These are phyloP conservation scores for Drosophila paracracens DNA, from an alignment of 2,888 invertebrate genomes.

Conservation along the genomic window DNA sequence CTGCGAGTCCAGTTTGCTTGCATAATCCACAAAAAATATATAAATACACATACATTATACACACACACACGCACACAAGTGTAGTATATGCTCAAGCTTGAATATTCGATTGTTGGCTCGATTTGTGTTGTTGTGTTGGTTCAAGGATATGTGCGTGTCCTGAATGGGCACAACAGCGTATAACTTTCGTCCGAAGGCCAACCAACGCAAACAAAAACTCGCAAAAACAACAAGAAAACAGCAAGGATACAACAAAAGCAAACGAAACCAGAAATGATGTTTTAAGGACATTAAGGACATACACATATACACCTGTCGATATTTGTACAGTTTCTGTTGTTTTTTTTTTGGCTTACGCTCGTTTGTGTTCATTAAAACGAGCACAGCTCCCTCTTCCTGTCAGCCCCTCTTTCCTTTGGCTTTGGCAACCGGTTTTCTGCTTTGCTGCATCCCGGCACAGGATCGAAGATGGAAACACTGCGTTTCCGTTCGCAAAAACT, in stretches of 20 bases:
- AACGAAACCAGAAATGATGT: constrained; percentile 63
- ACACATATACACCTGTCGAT: constrained; percentile 76
- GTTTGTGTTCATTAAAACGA: constrained; percentile 50
- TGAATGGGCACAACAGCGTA: constrained; percentile 36
- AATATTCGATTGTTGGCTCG: constrained; percentile 32
- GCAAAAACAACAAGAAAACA: constrained; percentile 19
- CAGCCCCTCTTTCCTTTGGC: background rate
- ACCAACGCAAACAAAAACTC: constrained; percentile 25
- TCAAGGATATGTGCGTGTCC: constrained; percentile 76
- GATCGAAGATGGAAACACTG: constrained; percentile 59
- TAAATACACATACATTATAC: constrained; percentile 14
- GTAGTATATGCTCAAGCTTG: constrained; percentile 12
- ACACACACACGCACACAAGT: background rate
- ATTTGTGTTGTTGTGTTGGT: constrained; percentile 20
- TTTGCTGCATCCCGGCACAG: constrained; percentile 39
- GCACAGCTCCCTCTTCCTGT: constrained; percentile 2
- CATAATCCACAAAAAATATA: constrained; percentile 68
- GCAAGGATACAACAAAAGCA: constrained; percentile 33
- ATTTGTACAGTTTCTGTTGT: constrained; percentile 64
- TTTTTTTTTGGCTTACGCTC: constrained; percentile 64
- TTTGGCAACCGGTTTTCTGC: constrained; percentile 49
- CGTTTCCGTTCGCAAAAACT: constrained; percentile 61
- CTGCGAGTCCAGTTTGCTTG: constrained; percentile 54
- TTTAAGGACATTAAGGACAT: constrained; percentile 74
- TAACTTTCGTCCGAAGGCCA: constrained; percentile 76